These are phyloP conservation scores for Drosophila oshimai DNA, from an alignment of 1,140 invertebrate genomes.

Conservation along the genomic window DNA sequence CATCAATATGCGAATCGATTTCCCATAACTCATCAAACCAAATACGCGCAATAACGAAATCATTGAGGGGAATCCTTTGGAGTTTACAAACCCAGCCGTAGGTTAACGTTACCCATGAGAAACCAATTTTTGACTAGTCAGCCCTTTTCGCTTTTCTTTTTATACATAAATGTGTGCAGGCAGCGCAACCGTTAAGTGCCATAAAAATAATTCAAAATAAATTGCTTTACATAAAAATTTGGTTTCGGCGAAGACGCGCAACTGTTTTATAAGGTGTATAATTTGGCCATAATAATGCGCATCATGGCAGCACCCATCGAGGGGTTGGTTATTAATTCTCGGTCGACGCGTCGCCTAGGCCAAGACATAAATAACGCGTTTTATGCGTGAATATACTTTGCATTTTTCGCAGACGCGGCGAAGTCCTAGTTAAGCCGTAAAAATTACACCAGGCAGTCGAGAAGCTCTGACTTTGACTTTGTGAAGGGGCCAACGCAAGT, in stretches of 20 bases:
- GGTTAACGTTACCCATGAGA: conserved; percentile 2
- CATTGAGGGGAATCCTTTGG: background rate
- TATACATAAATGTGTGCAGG: conserved; percentile 12
- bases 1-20: conserved; percentile 31
- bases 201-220: conserved; percentile 83
- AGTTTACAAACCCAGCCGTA: background rate
- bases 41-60: conserved; percentile 2
- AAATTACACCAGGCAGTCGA: conserved; percentile 69
- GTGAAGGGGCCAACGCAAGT: conserved; percentile 28
- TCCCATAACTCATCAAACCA: conserved; percentile 25
- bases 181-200: conserved; percentile 69
- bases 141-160: background rate
- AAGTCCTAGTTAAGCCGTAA: conserved; percentile 69
- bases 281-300: conserved; percentile 82
- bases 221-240: conserved; percentile 82
- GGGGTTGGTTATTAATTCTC: conserved; percentile 69
- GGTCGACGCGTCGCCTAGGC: conserved; percentile 32
- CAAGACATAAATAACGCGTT: conserved; percentile 68
- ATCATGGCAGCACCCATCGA: conserved; percentile 60
- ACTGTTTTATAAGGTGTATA: conserved; percentile 78
- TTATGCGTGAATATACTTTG: conserved; percentile 70
- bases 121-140: conserved; percentile 41
- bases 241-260: conserved; percentile 34
- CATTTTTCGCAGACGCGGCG: conserved; percentile 57
- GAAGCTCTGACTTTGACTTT: conserved; percentile 20